Conservation (phyloP, 1,140 invertebrate genomes). For the Drepana arcuata region DNA sequence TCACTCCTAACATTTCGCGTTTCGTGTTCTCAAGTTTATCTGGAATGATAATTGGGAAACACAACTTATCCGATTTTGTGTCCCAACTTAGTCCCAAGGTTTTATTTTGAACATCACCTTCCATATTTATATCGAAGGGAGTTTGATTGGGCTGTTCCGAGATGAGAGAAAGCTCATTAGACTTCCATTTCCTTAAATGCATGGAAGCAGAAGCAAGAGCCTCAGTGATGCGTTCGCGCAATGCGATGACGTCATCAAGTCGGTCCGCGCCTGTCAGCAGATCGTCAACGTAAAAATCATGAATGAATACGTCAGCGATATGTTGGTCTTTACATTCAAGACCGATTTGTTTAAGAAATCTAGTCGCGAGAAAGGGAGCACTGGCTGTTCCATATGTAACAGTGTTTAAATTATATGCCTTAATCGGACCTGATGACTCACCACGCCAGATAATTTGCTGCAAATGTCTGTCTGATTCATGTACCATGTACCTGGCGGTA, state of each 20-base stretch:
- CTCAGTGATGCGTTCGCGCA: slow-evolving; percentile 1
- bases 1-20: slow-evolving; percentile 9
- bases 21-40: no score
- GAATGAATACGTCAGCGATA: slow-evolving; percentile 23
- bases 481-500: no score
- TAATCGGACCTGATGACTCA: slow-evolving; percentile 1
- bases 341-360: slow-evolving; percentile 13
- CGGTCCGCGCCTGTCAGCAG: background rate
- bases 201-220: slow-evolving; percentile 6
- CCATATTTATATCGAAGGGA: no score
- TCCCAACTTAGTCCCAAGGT: no score
- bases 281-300: slow-evolving; percentile 15
- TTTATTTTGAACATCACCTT: no score
- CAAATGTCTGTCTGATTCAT: background rate
- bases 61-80: no score
- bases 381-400: slow-evolving; percentile 17
- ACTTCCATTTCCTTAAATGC: no score
- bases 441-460: background rate
- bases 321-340: slow-evolving; percentile 13
- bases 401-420: slow-evolving; percentile 13
- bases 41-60: no score
- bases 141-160: no score
- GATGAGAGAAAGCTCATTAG: no score
- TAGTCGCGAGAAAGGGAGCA: slow-evolving; percentile 14
- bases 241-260: background rate